A percentile compares a stretch with the other conserved stretches of the same genome.
Conservation (phyloP, 2,888 invertebrate species). For the Quadriops clusia region DNA sequence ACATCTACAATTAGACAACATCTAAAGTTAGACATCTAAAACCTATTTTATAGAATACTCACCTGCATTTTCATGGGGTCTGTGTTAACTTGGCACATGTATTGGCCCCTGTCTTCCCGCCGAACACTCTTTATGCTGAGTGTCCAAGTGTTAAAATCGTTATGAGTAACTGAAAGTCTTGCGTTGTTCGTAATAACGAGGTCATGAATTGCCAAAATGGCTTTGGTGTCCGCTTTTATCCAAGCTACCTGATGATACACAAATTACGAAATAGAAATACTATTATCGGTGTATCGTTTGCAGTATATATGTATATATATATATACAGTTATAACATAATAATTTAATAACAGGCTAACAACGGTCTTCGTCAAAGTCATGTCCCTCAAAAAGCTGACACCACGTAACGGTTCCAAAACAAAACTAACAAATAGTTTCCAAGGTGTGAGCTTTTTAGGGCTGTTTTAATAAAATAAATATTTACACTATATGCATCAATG, state of each 20-base stretch:
- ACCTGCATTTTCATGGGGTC: conserved; percentile 93
- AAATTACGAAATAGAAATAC: background rate
- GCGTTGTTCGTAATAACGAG: conserved; percentile 90
- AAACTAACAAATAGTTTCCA: too few species aligned
- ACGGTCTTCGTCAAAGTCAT: too few species aligned
- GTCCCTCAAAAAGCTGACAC: too few species aligned
- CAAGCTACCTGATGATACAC: conserved; percentile 69
- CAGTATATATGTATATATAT: too few species aligned
- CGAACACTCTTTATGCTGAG: conserved; percentile 75
- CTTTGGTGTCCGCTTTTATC: conserved; percentile 91
- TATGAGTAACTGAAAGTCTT: conserved; percentile 78
- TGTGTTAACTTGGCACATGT: conserved; percentile 93
- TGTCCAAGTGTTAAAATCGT: conserved; percentile 89
- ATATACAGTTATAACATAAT: too few species aligned
- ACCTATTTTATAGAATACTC: conserved; percentile 24
- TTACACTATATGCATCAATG: too few species aligned
- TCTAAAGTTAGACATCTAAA: background rate
- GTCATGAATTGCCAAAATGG: conserved; percentile 85
- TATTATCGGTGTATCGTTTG: too few species aligned
- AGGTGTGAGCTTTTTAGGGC: too few species aligned
- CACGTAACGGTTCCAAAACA: too few species aligned
- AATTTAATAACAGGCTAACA: too few species aligned
- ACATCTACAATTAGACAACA: background rate
- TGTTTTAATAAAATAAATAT: too few species aligned
- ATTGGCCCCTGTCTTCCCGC: conserved; percentile 77